phyloP scores from a whole-genome alignment of 2,888 invertebrate genomes.

The Germaria angustata region DNA sequence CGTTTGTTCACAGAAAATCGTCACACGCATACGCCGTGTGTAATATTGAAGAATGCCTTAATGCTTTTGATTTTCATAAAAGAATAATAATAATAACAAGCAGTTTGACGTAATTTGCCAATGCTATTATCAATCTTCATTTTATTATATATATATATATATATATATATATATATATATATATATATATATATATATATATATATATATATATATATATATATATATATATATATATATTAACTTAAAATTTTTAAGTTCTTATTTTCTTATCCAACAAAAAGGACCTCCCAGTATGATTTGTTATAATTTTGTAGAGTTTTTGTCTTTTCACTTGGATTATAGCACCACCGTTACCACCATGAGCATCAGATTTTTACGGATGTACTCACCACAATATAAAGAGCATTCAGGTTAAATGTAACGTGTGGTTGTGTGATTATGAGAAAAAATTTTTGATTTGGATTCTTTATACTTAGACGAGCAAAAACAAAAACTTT shows the following conservation, averaged over 20 bases:
- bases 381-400: not conserved
- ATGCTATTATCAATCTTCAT: too few relatives aligned
- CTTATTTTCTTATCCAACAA: constrained; percentile 8
- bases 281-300: constrained; percentile 51
- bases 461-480: constrained; percentile 28
- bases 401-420: constrained; percentile 11
- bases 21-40: too few relatives aligned
- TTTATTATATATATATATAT: too few relatives aligned
- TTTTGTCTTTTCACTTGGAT: constrained; percentile 48
- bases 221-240: too few relatives aligned
- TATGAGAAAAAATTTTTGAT: constrained; percentile 8
- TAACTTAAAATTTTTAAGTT: not conserved
- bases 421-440: not conserved
- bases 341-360: not conserved
- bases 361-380: constrained; percentile 3
- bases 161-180: too few relatives aligned
- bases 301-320: constrained; percentile 37
- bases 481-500: constrained; percentile 13
- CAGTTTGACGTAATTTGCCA: too few relatives aligned
- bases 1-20: too few relatives aligned
- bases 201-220: too few relatives aligned
- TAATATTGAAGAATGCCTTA: too few relatives aligned
- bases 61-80: too few relatives aligned
- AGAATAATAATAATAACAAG: too few relatives aligned
- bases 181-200: too few relatives aligned